Conservation (phyloP, 2,113 vertebrate genomes). For the Chascanopsetta lugubris region DNA sequence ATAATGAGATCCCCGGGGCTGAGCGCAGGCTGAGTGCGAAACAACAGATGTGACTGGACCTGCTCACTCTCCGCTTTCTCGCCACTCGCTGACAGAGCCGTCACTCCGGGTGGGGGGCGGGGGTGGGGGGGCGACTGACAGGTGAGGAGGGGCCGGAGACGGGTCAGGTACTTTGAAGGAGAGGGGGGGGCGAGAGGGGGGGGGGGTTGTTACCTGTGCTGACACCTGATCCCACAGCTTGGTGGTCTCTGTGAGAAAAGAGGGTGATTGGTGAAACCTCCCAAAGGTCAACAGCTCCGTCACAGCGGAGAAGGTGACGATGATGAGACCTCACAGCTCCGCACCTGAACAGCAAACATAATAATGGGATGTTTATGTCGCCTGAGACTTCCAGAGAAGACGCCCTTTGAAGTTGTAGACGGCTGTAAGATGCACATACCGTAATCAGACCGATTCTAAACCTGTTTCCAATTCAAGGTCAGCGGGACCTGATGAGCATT, state of each 20-base stretch:
- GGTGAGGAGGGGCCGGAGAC: slow-evolving; percentile 29
- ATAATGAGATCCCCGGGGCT: slow-evolving; percentile 79
- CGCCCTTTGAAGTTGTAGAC: background rate
- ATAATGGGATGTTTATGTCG: background rate
- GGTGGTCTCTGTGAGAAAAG: slow-evolving; percentile 33
- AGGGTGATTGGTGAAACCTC: slow-evolving; percentile 39
- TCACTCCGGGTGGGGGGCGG: slow-evolving; percentile 66
- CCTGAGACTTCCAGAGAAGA: background rate
- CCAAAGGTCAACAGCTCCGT: slow-evolving; percentile 64
- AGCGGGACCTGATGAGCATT: background rate
- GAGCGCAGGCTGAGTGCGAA: slow-evolving; percentile 70
- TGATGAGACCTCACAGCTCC: slow-evolving; percentile 18
- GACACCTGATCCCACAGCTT: slow-evolving; percentile 44
- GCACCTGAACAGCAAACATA: background rate
- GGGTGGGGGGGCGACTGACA: slow-evolving; percentile 52
- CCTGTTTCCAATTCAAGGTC: no score
- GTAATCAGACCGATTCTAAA: no score
- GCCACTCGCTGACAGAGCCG: slow-evolving; percentile 49
- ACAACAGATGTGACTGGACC: slow-evolving; percentile 75
- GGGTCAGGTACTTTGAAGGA: slow-evolving; percentile 27
- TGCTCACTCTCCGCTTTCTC: slow-evolving; percentile 39
- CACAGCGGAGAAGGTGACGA: slow-evolving; percentile 32
- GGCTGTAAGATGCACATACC: background rate
- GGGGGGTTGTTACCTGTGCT: slow-evolving; percentile 43
- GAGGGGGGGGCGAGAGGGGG: slow-evolving; percentile 1